Base-by-base conservation (phyloP, 2,797 vertebrate species). In the Thamnophis elegans region DNA sequence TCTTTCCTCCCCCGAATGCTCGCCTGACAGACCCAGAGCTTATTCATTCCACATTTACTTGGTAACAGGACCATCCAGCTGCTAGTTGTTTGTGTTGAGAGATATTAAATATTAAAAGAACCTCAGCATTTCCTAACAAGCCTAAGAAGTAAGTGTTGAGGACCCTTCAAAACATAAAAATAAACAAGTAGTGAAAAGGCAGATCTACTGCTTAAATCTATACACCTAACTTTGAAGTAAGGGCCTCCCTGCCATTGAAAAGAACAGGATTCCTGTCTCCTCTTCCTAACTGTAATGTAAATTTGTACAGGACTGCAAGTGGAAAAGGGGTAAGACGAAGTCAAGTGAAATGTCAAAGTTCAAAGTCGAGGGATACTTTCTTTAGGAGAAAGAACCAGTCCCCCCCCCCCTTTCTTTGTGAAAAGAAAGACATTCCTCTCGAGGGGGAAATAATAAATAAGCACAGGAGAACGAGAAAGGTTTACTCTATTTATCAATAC, bases 111-210 rank as follows among this genome's bases (percentile, higher is more conserved):
- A 89, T 73, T 92, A 73, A 28, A 14, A 6, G 58, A 73, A 42
- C 18, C 59, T 89, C 47, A 68, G 68, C 42, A 54, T 92, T 92
- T 89, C 91, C 53, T 87, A 73, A 54, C 22, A 62, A 92, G 42
- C 18, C 16, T 73, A 54, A 92, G 73, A 73, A 54, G 68, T 89
- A 54, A 36, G 14, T 88, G 53, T 42, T 8, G 25, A 47, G n/a
- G 12, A 86, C 2, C 16, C 36, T 86, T 7, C 26, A 55, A 60
- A 62, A 78, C 54, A 28, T 20, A n/a, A 86, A n/a, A 53, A 36
- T 9, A 92, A 42, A 58, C 28, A 85, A 18, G 10, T 42, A 85
- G 9, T 26, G 85, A 58, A 47, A 82, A 82, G 11, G 16, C 5
- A 85, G 18, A 36, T 85, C 16, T 89, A 53, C 55, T 88, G 54